phyloP scores from a whole-genome alignment of 2,113 vertebrate species.

The Oriolus oriolus region DNA sequence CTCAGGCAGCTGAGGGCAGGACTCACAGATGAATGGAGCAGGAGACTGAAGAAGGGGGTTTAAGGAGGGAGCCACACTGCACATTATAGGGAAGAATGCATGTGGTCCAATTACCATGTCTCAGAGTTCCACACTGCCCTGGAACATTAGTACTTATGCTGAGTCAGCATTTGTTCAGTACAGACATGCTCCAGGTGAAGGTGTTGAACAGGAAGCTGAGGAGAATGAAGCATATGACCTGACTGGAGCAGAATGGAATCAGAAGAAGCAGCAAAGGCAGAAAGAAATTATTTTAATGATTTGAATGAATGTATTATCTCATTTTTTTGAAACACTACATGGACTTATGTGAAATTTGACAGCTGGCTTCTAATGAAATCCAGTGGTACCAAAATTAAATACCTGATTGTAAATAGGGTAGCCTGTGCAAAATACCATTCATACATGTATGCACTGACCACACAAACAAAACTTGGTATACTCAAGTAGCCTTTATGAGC shows the following conservation, averaged over 20 bases:
- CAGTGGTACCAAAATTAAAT: not conserved
- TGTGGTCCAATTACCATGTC: not conserved
- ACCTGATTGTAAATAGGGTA: not conserved
- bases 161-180: not conserved
- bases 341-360: not conserved
- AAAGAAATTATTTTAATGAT: not conserved
- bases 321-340: not conserved
- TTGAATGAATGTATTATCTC: not conserved
- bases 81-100: fast-evolving
- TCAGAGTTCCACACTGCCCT: not conserved
- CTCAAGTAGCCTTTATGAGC: not conserved
- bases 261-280: not conserved
- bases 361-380: not conserved
- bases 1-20: not conserved
- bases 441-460: not conserved
- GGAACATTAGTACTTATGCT: not conserved
- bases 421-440: not conserved
- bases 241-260: not conserved
- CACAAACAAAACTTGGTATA: not conserved
- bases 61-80: not conserved
- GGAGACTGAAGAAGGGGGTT: not conserved
- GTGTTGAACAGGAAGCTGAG: not conserved
- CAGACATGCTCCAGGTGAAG: not conserved
- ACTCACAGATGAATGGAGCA: not conserved
- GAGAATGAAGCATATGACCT: not conserved